Base-by-base conservation (phyloP, 1,140 invertebrate species). In the Bombus fervidus region DNA sequence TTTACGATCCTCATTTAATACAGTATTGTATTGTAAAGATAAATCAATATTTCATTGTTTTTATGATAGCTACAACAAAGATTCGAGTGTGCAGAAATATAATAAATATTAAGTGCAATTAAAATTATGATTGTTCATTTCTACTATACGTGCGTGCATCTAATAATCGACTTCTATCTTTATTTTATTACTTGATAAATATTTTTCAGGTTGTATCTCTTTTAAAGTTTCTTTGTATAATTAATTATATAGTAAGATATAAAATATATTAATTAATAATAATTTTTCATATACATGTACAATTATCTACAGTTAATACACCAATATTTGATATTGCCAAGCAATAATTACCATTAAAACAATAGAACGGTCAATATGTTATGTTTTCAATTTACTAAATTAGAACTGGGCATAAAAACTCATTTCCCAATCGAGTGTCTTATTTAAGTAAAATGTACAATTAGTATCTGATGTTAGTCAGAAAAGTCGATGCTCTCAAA, bases 21-120 rank as follows among this genome's bases (percentile, higher is more conserved):
- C 28, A 43, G 15, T 13, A 39, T 34, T 18, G 71, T 31, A 73
- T 73, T 22, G 39, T 71, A n/a, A 72, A 73, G 41, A 18, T 47
- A 43, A 73, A 43, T 73, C 71, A 22, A 73, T 73, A 73, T 73
- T 47, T 31, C 39, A 73, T 31, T 73, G 13, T 47, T 73, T 73
- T 73, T 73, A 73, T 31, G 25, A 25, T 71, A 71, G 25, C 5
- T 43, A 47, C 39, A 39, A 39, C 22, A 25, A 28, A 31, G 13
- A 47, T 47, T 41, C n/a, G n/a, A 73, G 13, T n/a, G 39, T 41
- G 25, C 69, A n/a, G 12, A 41, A 25, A 41, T 41, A 41, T 72
- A 41, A 69, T 69, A 69, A 69, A 69, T 69, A 39, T 69, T 69
- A 39, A 39, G 37, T 12, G 34, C 22, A 69, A 69, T 37, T 69